Percentiles rank a stretch among this genome's conserved stretches.
Evolutionary conservation across 2,113 vertebrate species (phyloP).

Genomic region (Corythornis cristatus): DNA sequence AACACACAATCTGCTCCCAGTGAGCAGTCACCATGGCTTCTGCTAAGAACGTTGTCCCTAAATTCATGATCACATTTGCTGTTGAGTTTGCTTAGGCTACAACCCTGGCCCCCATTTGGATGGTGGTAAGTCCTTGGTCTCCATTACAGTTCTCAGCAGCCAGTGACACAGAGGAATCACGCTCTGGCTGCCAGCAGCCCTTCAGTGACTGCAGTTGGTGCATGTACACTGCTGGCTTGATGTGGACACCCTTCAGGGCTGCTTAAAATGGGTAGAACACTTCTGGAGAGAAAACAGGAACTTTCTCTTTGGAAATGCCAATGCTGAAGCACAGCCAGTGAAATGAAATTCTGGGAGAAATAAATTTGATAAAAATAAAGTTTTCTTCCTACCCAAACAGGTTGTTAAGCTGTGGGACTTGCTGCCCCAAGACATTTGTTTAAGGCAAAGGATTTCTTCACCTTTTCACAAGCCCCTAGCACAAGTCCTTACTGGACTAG

Average conservation of each 20-base stretch:
- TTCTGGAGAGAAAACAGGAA: background rate
- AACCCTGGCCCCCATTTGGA: background rate
- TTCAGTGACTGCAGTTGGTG: fast-evolving
- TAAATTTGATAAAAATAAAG: background rate
- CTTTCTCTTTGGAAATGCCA: background rate
- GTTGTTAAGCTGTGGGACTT: background rate
- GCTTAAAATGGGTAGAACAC: background rate
- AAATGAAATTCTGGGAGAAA: background rate
- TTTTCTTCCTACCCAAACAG: background rate
- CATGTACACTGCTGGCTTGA: fast-evolving
- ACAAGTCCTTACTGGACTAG: background rate
- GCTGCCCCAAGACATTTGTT: background rate
- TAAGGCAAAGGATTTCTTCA: background rate
- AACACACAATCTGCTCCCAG: background rate
- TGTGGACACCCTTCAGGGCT: background rate
- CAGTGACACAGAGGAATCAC: background rate
- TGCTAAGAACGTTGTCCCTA: background rate
- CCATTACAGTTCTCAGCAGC: background rate
- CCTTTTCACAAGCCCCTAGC: background rate
- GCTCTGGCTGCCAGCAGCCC: background rate
- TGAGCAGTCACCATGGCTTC: background rate
- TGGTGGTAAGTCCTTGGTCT: background rate
- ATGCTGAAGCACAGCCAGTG: background rate
- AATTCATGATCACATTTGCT: fast-evolving
- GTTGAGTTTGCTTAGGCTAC: background rate